These are phyloP conservation scores for Bovichtus variegatus DNA, from an alignment of 2,797 vertebrate species.

Conservation along the genomic window DNA sequence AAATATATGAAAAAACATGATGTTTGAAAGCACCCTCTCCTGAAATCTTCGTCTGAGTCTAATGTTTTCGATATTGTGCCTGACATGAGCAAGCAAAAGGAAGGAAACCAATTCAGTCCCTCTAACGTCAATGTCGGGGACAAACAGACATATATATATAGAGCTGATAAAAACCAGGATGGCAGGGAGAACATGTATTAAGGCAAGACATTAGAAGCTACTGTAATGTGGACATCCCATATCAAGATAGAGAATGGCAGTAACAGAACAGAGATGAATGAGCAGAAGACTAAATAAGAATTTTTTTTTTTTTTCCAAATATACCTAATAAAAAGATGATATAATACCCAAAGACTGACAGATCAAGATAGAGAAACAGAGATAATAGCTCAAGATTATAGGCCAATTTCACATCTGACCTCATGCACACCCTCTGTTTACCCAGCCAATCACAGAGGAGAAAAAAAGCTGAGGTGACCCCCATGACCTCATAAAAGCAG, in stretches of 20 bases:
- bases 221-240: background rate
- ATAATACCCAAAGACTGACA: conserved; percentile 5
- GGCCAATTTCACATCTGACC: conserved; percentile 36
- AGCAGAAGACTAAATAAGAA: background rate
- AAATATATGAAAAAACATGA: conserved; percentile 11
- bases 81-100: conserved; percentile 34
- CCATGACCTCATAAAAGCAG: conserved; percentile 31
- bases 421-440: background rate
- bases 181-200: background rate
- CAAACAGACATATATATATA: background rate
- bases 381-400: conserved; percentile 31
- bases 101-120: conserved; percentile 14
- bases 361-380: background rate
- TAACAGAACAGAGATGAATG: background rate
- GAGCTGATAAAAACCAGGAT: background rate
- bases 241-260: background rate
- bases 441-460: conserved; percentile 29
- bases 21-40: conserved; percentile 6
- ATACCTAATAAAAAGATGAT: background rate
- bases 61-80: conserved; percentile 15
- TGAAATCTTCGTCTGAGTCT: conserved; percentile 11
- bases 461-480: conserved; percentile 37
- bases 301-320: too few relatives aligned
- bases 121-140: background rate
- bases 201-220: conserved; percentile 13